phyloP scores from a whole-genome alignment of 2,113 vertebrate species.

The Malaclemys terrapin region DNA sequence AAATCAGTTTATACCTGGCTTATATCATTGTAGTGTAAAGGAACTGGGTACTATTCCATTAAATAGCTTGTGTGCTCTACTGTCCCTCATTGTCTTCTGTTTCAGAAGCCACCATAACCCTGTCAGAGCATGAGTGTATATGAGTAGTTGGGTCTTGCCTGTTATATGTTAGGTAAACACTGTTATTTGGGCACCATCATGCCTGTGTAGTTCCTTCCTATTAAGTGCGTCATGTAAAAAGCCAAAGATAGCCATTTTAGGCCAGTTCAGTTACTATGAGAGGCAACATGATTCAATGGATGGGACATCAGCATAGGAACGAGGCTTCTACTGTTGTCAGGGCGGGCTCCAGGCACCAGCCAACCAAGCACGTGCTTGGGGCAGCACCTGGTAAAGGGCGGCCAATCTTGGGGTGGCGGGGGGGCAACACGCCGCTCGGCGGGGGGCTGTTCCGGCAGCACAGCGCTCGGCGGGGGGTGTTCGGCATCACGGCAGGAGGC shows the following conservation, averaged over 20 bases:
- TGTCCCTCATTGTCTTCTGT: not conserved
- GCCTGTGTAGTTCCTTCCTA: not conserved
- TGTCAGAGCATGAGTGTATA: not conserved
- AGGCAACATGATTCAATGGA: not conserved
- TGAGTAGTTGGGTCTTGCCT: fast-evolving
- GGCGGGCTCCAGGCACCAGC: too few species aligned
- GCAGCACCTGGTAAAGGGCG: too few species aligned
- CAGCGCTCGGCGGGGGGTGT: too few species aligned
- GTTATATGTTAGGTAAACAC: too few species aligned
- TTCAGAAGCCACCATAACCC: not conserved
- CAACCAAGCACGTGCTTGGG: too few species aligned
- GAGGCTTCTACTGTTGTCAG: too few species aligned
- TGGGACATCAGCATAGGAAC: fast-evolving
- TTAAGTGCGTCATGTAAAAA: fast-evolving
- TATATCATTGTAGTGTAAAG: not conserved
- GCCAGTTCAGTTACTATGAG: not conserved
- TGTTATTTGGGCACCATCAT: not conserved
- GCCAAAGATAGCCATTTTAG: not conserved
- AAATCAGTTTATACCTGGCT: not conserved
- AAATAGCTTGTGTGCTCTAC: too few species aligned
- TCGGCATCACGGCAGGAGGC: too few species aligned
- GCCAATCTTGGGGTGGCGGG: too few species aligned
- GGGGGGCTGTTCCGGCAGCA: too few species aligned
- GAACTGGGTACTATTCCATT: not conserved
- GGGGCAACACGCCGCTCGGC: too few species aligned